phyloP scores from a whole-genome alignment of 2,113 vertebrate genomes.

The Oncorhynchus clarkii region DNA sequence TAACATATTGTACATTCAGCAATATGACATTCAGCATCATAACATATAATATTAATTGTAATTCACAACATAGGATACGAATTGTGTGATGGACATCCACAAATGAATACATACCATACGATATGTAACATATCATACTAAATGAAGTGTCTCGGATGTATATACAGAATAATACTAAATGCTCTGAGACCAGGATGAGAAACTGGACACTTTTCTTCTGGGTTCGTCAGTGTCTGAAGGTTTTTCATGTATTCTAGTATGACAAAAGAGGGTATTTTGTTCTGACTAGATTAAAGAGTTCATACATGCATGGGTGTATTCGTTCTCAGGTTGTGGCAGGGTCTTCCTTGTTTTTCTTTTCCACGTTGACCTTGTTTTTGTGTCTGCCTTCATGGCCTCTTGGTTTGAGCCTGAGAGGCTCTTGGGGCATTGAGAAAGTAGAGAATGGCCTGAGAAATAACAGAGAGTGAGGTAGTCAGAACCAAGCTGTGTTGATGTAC shows the following conservation, averaged over 20 bases:
- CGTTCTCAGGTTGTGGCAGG: conserved; percentile 39
- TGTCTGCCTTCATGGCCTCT: conserved; percentile 41
- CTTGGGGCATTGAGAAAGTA: conserved; percentile 45
- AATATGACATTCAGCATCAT: too few species aligned
- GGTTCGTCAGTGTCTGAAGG: too few species aligned
- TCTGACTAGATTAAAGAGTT: conserved; percentile 39
- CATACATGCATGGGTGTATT: conserved; percentile 36
- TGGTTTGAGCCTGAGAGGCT: conserved; percentile 35
- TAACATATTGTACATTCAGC: too few species aligned
- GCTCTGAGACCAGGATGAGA: too few species aligned
- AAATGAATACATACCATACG: too few species aligned
- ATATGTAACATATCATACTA: too few species aligned
- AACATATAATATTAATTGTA: too few species aligned
- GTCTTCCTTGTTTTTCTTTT: conserved; percentile 29
- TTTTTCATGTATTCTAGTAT: conserved; percentile 4
- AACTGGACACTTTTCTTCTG: too few species aligned
- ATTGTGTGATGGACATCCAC: too few species aligned
- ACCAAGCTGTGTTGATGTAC: conserved; percentile 59
- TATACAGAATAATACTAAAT: too few species aligned
- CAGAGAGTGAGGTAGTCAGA: conserved; percentile 51
- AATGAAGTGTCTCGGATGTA: too few species aligned
- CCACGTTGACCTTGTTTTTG: conserved; percentile 52
- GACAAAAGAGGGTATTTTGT: conserved; percentile 47
- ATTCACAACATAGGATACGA: too few species aligned
- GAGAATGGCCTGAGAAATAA: conserved; percentile 54